Percentiles rank a stretch among this genome's conserved stretches.
Conservation (phyloP, 2,888 invertebrate species). For the Zaprionus lineosus region DNA sequence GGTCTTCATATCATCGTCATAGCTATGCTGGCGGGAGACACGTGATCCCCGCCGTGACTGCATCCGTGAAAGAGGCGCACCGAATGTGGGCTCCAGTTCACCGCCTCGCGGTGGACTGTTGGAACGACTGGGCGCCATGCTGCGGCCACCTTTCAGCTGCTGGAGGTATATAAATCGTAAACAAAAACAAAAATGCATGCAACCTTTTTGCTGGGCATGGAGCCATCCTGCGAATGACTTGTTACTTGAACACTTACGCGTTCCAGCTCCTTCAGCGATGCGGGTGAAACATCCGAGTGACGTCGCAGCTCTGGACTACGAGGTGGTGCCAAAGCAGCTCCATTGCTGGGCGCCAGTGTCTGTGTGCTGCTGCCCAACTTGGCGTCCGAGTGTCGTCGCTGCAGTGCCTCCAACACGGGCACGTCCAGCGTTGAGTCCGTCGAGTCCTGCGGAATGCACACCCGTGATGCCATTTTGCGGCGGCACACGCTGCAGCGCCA, state of each 20-base stretch:
- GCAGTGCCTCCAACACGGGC: conserved; percentile 90
- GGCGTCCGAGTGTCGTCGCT: conserved; percentile 91
- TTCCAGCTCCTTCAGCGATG: conserved; percentile 93
- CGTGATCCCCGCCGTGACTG: conserved; percentile 85
- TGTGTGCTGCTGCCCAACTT: conserved; percentile 86
- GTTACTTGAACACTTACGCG: conserved; percentile 87
- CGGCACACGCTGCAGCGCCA: conserved; percentile 96
- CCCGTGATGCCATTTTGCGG: conserved; percentile 90
- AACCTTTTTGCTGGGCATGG: too few species aligned
- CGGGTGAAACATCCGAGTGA: conserved; percentile 94
- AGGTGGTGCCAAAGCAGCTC: conserved; percentile 90
- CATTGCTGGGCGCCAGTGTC: conserved; percentile 82
- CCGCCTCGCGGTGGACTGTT: conserved; percentile 85
- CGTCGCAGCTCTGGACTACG: conserved; percentile 91
- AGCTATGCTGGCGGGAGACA: conserved; percentile 90
- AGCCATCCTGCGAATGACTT: too few species aligned
- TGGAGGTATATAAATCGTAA: conserved; percentile 29
- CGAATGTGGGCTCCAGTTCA: conserved; percentile 77
- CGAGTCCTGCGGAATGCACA: conserved; percentile 90
- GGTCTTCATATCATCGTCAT: conserved; percentile 89
- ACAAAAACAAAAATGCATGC: background rate
- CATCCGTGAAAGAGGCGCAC: conserved; percentile 81
- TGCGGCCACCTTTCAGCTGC: conserved; percentile 87
- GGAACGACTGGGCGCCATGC: conserved; percentile 86
- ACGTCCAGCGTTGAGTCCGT: conserved; percentile 92